Evolutionary conservation across 2,797 vertebrate genomes (phyloP).

Genomic region (Galaxias olidus): DNA sequence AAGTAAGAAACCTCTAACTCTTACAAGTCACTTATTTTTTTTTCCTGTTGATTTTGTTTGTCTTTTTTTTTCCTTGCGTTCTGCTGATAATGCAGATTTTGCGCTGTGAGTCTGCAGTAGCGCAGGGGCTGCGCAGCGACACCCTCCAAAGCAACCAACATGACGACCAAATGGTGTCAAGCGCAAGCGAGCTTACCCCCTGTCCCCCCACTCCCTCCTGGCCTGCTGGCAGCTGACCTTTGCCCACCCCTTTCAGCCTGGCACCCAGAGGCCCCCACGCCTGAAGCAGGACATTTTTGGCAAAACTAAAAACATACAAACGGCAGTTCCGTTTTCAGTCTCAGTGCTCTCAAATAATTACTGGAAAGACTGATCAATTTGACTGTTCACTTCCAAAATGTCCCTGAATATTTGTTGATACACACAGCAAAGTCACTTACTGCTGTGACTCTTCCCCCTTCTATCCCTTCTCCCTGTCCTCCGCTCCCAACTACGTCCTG

Average conservation of each 20-base stretch:
- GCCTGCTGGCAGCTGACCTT: slow-evolving; percentile 84
- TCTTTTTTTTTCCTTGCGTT: slow-evolving; percentile 96
- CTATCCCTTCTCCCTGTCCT: background rate
- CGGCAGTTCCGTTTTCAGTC: no score
- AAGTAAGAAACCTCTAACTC: slow-evolving; percentile 99
- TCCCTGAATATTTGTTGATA: background rate
- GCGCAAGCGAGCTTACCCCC: slow-evolving; percentile 65
- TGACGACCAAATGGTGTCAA: slow-evolving; percentile 57
- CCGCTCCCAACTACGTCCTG: slow-evolving; percentile 26
- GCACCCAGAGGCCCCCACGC: slow-evolving; percentile 56
- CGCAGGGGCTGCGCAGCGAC: slow-evolving; percentile 99
- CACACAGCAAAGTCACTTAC: slow-evolving; percentile 19
- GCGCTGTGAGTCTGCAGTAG: slow-evolving; percentile 99
- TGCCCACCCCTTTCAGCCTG: slow-evolving; percentile 66
- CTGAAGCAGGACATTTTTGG: slow-evolving; percentile 47
- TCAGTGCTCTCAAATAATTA: rapidly evolving
- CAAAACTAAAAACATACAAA: background rate
- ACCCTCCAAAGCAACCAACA: slow-evolving; percentile 57
- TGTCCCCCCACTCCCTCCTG: slow-evolving; percentile 52
- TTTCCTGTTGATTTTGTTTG: slow-evolving; percentile 83
- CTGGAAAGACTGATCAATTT: background rate
- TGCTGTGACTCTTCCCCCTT: slow-evolving; percentile 1
- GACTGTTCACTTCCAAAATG: slow-evolving; percentile 13
- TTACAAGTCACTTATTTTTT: slow-evolving; percentile 86
- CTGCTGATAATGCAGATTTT: slow-evolving; percentile 91